Conservation (phyloP, 2,113 vertebrate species). For the Leptocoma aspasia region DNA sequence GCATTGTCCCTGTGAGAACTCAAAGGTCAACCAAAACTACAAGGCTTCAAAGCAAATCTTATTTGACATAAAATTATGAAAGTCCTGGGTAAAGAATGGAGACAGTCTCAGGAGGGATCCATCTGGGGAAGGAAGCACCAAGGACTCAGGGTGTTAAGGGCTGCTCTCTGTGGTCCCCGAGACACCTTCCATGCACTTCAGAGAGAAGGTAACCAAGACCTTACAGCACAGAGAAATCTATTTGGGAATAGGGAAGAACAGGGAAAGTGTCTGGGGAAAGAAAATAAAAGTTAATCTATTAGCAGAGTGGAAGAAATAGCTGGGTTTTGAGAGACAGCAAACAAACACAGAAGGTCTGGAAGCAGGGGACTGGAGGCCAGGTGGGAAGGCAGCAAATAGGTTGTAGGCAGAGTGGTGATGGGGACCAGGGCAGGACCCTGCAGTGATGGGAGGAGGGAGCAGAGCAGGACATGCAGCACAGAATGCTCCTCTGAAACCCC, state of each 20-base stretch:
- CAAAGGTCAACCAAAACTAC: neutral
- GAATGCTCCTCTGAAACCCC: neutral
- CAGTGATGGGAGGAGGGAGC: neutral
- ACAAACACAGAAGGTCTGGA: neutral
- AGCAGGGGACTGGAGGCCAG: neutral
- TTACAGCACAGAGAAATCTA: neutral
- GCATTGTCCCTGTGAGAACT: neutral
- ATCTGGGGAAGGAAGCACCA: neutral
- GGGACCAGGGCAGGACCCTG: neutral
- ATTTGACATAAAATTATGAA: neutral
- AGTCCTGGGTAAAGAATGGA: neutral
- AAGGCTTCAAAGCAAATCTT: neutral
- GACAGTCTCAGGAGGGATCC: neutral
- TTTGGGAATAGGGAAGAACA: neutral
- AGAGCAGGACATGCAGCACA: neutral
- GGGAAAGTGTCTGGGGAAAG: neutral
- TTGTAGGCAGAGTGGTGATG: neutral
- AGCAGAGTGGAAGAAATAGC: neutral
- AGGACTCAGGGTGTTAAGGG: neutral
- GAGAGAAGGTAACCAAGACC: neutral
- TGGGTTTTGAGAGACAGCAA: neutral
- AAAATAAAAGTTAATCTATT: neutral
- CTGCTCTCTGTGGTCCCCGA: neutral
- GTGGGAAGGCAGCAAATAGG: neutral
- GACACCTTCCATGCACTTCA: neutral